Evolutionary conservation across 2,888 invertebrate genomes (phyloP).

Genomic region (Metellina segmentata): DNA sequence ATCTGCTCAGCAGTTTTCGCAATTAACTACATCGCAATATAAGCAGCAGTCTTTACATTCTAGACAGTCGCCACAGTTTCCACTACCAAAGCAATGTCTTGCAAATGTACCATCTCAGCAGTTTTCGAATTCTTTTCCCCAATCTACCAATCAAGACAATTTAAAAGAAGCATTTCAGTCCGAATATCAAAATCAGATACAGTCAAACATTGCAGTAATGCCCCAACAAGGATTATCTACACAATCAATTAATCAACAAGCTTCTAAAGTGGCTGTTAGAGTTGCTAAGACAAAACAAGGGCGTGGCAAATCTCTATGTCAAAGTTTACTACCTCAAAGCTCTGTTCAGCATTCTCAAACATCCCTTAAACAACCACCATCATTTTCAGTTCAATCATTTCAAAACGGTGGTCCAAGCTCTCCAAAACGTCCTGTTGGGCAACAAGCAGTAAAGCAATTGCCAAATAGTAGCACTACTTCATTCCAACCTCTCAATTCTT

Average conservation of each 20-base stretch:
- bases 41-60: conserved; percentile 48
- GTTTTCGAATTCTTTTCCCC: conserved; percentile 52
- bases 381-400: conserved; percentile 69
- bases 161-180: conserved; percentile 51
- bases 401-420: conserved; percentile 50
- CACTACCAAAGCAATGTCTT: conserved; percentile 20
- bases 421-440: conserved; percentile 21
- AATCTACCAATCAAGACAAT: conserved; percentile 44
- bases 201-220: conserved; percentile 16
- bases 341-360: conserved; percentile 36
- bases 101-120: conserved; percentile 13
- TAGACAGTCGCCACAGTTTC: conserved; percentile 54
- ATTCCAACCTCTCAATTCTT: conserved; percentile 61
- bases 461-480: conserved; percentile 39
- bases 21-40: conserved; percentile 13
- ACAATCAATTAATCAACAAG: conserved; percentile 42
- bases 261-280: conserved; percentile 30
- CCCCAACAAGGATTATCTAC: conserved; percentile 25
- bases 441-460: conserved; percentile 41
- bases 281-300: conserved; percentile 57
- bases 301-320: conserved; percentile 46
- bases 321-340: conserved; percentile 45
- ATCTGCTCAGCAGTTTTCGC: conserved; percentile 37
- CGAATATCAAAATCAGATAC: conserved; percentile 62
- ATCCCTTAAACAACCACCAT: conserved; percentile 61